Evolutionary conservation across 1,140 invertebrate genomes (phyloP), one percentile per base, ranked within the genome.

Genomic region (Hetaerina americana): DNA sequence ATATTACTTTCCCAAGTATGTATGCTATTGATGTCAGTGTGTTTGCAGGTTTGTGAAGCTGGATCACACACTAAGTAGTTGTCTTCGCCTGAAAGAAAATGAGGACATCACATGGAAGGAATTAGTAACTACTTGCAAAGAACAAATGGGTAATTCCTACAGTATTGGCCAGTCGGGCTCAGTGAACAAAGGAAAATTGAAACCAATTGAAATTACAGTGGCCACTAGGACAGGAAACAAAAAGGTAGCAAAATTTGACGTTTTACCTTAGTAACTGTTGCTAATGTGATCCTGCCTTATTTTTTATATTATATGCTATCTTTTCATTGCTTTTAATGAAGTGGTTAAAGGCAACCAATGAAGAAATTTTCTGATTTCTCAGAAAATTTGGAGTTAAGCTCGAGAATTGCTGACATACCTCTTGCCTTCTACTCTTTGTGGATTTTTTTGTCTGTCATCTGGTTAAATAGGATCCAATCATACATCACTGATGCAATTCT

Each of bases 161-260:
- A 87, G 91, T 78, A 82, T 83, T 5, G 84, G 84, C 71, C 85
- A 87, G 28, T 81, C 84, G 49, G 85, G 83, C 49, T 79, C 86
- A 67, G 78, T 92, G 5, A 86, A 85, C 71, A 91, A 88, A 76
- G 89, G 89, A 66, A 90, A 92, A 80, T 81, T 95, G 72, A 87
- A 92, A 31, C 88, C 90, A 18, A 90, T 96, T 72, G 88, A 88
- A 75, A 89, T 96, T 80, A 86, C 86, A 12, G 87, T 95, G 3
- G 87, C 86, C 18, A 89, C 87, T n/a, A 82, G 94, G 70, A 87
- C 87, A 26, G 89, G 90, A n/a, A 93, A 93, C 78, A 97, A 97
- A 80, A 96, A 95, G 85, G 92, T 94, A 75, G 72, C 29, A n/a
- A n/a, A n/a, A n/a, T n/a, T n/a, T n/a, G n/a, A n/a, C n/a, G n/a